Conservation (phyloP, 2,113 vertebrate genomes). For the Pseudorasbora parva region DNA sequence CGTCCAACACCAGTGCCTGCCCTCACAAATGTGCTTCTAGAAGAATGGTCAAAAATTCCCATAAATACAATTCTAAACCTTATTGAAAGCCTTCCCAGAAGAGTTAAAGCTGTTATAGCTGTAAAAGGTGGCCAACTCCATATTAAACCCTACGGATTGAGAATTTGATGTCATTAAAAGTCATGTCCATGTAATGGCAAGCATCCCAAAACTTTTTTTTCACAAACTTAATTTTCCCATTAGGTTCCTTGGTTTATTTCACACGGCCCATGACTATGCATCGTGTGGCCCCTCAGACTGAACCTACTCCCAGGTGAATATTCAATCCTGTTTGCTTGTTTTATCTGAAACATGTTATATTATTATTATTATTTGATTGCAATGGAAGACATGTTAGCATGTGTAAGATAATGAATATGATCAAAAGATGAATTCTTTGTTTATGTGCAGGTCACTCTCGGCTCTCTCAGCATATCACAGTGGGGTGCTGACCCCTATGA, state of each 20-base stretch:
- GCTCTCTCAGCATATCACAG: constrained; percentile 96
- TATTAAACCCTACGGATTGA: too few species aligned
- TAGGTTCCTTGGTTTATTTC: constrained; percentile 95
- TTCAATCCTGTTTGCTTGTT: neutral
- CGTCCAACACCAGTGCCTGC: too few species aligned
- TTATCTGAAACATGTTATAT: neutral
- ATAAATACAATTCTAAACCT: too few species aligned
- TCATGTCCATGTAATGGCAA: too few species aligned
- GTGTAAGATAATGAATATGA: too few species aligned
- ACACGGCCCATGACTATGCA: constrained; percentile 96
- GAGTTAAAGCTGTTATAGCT: too few species aligned
- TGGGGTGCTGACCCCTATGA: constrained; percentile 93
- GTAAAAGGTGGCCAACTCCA: too few species aligned
- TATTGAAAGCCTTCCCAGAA: too few species aligned
- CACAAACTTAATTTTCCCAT: neutral
- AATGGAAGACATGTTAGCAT: neutral
- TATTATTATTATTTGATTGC: neutral
- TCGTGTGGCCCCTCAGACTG: constrained; percentile 86
- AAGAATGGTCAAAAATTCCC: too few species aligned
- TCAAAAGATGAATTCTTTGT: neutral
- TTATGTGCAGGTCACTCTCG: constrained; percentile 85
- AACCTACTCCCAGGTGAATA: constrained; percentile 91
- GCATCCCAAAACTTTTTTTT: too few species aligned
- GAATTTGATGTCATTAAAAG: too few species aligned
- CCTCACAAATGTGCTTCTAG: too few species aligned